Percentiles rank a stretch among this genome's conserved stretches.
These are phyloP conservation scores for Drosophila arizonae DNA, from an alignment of 1,140 invertebrate genomes.

Conservation along the genomic window DNA sequence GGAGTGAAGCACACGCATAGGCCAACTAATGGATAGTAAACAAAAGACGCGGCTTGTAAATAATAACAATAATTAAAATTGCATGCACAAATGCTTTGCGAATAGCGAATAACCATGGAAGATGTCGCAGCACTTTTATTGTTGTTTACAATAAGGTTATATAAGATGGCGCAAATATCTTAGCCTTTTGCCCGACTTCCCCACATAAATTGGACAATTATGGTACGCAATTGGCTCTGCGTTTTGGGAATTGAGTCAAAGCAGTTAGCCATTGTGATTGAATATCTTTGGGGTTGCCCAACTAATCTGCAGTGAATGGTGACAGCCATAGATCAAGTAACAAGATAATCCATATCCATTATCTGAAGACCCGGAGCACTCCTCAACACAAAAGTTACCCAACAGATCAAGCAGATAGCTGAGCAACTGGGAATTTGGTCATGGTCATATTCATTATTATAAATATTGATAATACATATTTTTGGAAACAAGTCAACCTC, in stretches of 20 bases:
- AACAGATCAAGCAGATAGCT: too few relatives aligned
- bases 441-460: too few relatives aligned
- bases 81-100: slow-evolving; percentile 70
- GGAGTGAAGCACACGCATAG: slow-evolving; percentile 23
- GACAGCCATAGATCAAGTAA: too few relatives aligned
- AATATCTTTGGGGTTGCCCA: background rate
- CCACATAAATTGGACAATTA: slow-evolving; percentile 33
- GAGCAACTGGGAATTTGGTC: too few relatives aligned
- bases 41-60: slow-evolving; percentile 61
- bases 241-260: slow-evolving; percentile 32
- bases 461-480: too few relatives aligned
- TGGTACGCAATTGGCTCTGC: slow-evolving; percentile 15
- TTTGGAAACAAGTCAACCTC: too few relatives aligned
- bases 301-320: too few relatives aligned
- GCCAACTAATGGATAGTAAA: slow-evolving; percentile 70
- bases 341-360: too few relatives aligned
- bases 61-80: slow-evolving; percentile 79
- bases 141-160: slow-evolving; percentile 30
- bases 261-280: slow-evolving; percentile 20
- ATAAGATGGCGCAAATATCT: slow-evolving; percentile 26
- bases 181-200: slow-evolving; percentile 8
- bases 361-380: too few relatives aligned
- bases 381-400: too few relatives aligned
- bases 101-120: slow-evolving; percentile 38
- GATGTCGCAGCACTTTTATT: slow-evolving; percentile 55